Percentiles rank a stretch among this genome's conserved stretches.
Evolutionary conservation across 2,797 vertebrate species (phyloP).

Genomic region (Sebastolobus alascanus): DNA sequence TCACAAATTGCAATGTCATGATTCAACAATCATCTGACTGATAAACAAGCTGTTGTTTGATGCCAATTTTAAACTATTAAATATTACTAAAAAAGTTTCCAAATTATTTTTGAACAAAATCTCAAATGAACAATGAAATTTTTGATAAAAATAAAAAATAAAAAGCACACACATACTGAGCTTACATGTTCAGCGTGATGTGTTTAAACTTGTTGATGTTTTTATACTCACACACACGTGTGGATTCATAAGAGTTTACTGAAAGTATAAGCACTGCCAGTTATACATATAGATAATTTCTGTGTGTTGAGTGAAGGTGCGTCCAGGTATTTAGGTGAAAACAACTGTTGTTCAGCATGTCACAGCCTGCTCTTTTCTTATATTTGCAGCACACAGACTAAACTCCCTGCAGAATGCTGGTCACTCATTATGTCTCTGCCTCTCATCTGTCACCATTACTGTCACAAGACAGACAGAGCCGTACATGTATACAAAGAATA

Average conservation of each 20-base stretch:
- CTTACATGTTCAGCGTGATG: neutral
- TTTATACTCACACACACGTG: neutral
- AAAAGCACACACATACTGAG: neutral
- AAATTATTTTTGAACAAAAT: neutral
- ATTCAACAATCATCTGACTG: conserved; percentile 2
- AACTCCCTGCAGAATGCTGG: conserved; percentile 33
- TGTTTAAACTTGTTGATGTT: neutral
- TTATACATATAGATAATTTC: neutral
- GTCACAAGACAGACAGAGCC: conserved; percentile 35
- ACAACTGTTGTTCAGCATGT: conserved; percentile 42
- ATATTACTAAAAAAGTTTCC: neutral
- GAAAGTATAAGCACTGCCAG: neutral
- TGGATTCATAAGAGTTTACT: neutral
- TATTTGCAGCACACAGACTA: conserved; percentile 33
- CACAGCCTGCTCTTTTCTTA: conserved; percentile 36
- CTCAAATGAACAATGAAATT: neutral
- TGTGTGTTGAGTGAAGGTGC: conserved; percentile 31
- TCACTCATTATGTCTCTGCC: conserved; percentile 41
- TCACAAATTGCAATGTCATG: neutral
- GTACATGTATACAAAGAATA: conserved; percentile 1
- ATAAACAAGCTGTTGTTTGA: neutral
- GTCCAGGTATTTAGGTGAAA: conserved; percentile 52
- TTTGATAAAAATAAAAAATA: neutral
- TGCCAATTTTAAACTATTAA: too few relatives aligned
- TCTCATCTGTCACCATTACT: conserved; percentile 53